Evolutionary conservation across 2,888 invertebrate genomes (phyloP).

Genomic region (Actias luna): DNA sequence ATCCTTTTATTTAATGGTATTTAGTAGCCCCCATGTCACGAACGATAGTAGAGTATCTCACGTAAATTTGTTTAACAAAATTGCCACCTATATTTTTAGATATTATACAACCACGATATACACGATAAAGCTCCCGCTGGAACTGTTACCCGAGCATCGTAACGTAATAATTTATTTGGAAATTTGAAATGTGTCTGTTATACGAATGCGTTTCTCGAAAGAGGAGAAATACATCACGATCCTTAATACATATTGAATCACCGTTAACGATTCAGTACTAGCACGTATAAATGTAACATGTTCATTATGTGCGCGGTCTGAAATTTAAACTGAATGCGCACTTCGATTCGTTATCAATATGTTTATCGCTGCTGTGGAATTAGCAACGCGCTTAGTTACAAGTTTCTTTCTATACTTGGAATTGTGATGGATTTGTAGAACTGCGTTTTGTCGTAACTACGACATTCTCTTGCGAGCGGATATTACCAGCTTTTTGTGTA

Average conservation of each 20-base stretch:
- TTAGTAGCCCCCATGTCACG: too few species aligned
- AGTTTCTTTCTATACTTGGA: conserved; percentile 10
- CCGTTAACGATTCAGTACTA: background rate
- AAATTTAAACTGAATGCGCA: background rate
- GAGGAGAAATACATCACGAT: background rate
- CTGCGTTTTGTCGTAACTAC: background rate
- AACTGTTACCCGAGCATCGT: too few species aligned
- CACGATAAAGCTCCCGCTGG: too few species aligned
- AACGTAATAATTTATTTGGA: too few species aligned
- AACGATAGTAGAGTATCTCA: too few species aligned
- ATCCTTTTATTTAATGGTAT: too few species aligned
- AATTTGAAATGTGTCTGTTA: too few species aligned
- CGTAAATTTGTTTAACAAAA: too few species aligned
- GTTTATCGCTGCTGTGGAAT: conserved; percentile 17
- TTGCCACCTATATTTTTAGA: too few species aligned
- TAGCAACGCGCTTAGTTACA: background rate
- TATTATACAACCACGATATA: too few species aligned
- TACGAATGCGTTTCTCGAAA: background rate
- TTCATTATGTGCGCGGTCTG: conserved; percentile 1
- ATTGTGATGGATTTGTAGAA: conserved; percentile 6
- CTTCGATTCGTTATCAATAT: conserved; percentile 20
- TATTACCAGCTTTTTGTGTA: background rate
- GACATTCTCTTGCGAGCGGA: background rate
- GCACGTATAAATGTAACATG: conserved; percentile 1
- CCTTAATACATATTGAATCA: background rate